Percentiles rank a stretch among this genome's conserved stretches.
Evolutionary conservation across 2,113 vertebrate species (phyloP).

Genomic region (Mustelus asterias): DNA sequence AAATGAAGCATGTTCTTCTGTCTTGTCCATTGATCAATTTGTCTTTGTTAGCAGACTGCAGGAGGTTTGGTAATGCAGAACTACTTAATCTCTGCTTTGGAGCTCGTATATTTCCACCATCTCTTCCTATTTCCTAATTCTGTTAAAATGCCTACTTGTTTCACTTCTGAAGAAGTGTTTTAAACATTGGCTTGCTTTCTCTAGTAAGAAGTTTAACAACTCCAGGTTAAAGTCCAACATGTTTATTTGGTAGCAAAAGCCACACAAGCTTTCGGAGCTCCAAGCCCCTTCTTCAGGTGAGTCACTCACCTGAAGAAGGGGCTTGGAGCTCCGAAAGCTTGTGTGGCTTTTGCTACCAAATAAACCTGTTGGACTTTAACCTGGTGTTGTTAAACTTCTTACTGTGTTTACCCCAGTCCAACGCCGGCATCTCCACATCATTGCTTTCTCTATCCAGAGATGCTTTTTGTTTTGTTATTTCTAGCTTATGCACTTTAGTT

Average conservation of each 20-base stretch:
- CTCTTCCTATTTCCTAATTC: neutral
- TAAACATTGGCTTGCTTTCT: neutral
- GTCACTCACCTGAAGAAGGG: too few species aligned
- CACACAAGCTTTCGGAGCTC: too few species aligned
- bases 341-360: too few species aligned
- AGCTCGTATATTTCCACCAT: neutral
- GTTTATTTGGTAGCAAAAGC: too few species aligned
- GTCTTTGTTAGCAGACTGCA: neutral
- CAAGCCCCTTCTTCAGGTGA: too few species aligned
- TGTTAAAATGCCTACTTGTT: neutral
- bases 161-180: neutral
- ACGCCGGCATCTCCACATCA: too few species aligned
- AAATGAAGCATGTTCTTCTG: neutral
- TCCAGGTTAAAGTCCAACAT: too few species aligned
- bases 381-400: too few species aligned
- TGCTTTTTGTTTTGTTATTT: neutral
- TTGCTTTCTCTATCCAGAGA: neutral
- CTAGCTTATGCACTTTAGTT: neutral
- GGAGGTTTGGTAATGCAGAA: neutral
- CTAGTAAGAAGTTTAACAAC: too few species aligned
- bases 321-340: too few species aligned
- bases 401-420: too few species aligned
- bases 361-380: too few species aligned
- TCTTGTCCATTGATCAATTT: neutral
- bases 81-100: neutral